phyloP scores from a whole-genome alignment of 2,797 vertebrate genomes.

The Crypturellus tataupa region DNA sequence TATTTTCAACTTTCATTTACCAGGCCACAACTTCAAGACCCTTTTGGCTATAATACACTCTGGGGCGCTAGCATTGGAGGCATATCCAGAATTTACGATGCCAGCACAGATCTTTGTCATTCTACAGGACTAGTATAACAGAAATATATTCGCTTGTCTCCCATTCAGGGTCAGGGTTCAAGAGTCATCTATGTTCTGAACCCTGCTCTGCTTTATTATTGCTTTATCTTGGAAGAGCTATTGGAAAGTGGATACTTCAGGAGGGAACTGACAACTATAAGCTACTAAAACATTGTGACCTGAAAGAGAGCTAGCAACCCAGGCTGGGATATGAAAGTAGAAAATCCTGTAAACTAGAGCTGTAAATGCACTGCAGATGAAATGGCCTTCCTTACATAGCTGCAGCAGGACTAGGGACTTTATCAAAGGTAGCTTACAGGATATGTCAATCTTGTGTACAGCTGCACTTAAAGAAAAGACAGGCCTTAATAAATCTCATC shows the following conservation, averaged over 20 bases:
- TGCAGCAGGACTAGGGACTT: slow-evolving; percentile 16
- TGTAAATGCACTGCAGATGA: slow-evolving; percentile 44
- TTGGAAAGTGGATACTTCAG: not conserved
- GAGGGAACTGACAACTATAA: not conserved
- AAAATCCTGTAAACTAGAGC: slow-evolving; percentile 18
- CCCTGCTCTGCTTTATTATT: not conserved
- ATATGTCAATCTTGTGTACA: slow-evolving; percentile 57
- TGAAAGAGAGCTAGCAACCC: slow-evolving; percentile 15
- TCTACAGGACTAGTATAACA: not conserved
- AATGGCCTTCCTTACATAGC: slow-evolving; percentile 33
- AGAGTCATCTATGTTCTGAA: not conserved
- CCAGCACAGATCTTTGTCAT: not conserved
- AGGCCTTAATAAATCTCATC: slow-evolving; percentile 46
- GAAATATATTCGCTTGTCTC: not conserved
- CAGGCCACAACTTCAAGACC: not conserved
- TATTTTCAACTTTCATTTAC: not conserved
- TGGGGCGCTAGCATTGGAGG: not conserved
- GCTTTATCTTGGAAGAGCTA: not conserved
- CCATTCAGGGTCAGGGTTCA: not conserved
- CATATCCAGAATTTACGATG: not conserved
- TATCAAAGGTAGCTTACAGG: slow-evolving; percentile 45
- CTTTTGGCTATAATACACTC: not conserved
- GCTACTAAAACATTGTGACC: slow-evolving; percentile 39
- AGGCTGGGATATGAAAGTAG: not conserved
- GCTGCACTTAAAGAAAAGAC: slow-evolving; percentile 61